These are phyloP conservation scores for Drosophila ananassae DNA, from an alignment of 1,140 invertebrate genomes.

Conservation along the genomic window DNA sequence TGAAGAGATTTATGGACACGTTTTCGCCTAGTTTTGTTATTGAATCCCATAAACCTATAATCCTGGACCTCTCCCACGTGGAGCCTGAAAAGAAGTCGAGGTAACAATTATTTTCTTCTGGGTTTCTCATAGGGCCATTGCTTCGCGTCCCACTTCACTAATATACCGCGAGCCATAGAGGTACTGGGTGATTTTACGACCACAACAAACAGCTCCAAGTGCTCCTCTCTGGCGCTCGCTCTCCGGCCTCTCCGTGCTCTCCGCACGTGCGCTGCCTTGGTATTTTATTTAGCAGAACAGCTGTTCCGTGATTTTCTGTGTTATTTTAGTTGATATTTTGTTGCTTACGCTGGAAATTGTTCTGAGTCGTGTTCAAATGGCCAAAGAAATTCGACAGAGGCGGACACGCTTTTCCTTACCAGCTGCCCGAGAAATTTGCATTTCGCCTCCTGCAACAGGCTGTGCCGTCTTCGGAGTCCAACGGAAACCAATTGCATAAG, in stretches of 20 bases:
- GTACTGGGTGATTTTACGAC: background rate
- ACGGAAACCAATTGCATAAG: conserved; percentile 34
- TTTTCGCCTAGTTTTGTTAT: too few relatives aligned
- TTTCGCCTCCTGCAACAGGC: background rate
- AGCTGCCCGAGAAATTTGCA: conserved; percentile 5
- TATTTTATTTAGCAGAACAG: conserved; percentile 11
- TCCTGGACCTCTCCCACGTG: too few relatives aligned
- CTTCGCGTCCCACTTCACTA: background rate
- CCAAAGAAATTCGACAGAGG: conserved; percentile 20
- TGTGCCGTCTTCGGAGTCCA: background rate
- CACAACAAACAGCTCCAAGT: background rate
- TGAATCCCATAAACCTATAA: too few relatives aligned
- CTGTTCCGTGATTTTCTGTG: conserved; percentile 18
- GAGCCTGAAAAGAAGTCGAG: too few relatives aligned
- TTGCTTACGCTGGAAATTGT: conserved; percentile 12
- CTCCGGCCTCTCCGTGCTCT: conserved; percentile 5
- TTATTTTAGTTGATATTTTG: conserved; percentile 18
- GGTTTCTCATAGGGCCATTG: too few relatives aligned
- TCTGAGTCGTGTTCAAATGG: conserved; percentile 34
- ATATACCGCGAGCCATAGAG: background rate
- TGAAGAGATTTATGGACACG: too few relatives aligned
- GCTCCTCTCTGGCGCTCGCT: background rate
- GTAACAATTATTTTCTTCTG: too few relatives aligned
- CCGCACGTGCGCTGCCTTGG: conserved; percentile 8
- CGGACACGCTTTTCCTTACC: conserved; percentile 19